Evolutionary conservation across 1,140 invertebrate species (phyloP), one percentile per base, ranked within the genome.

Genomic region (Eueides isabella): DNA sequence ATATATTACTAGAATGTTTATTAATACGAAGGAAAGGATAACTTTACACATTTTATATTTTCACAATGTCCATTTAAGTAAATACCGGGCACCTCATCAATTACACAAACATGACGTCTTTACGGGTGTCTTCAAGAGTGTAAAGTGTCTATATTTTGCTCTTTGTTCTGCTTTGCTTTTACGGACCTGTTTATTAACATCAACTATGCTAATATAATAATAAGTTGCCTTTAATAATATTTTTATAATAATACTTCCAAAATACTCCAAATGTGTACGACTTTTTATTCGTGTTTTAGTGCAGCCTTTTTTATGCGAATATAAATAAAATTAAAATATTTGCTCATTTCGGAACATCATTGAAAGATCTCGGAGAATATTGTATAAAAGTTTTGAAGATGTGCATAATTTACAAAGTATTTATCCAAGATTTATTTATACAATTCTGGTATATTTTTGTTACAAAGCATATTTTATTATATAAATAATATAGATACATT

Each of bases 41-140:
- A 72, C 65, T 61, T 76, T 71, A 55, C 71, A 72, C 81, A 80
- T 82, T 61, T 55, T 55, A 26, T 26, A 1, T 26, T 5, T 55
- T 6, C n/a, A 26, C 9, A 23, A 55, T 23, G 48, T 55, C 19
- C 19, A 23, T 55, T 55, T 55, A 55, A 1, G 0, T 55, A 26
- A 26, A 55, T 26, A 55, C 48, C 9, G 19, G 48, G 48, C 48
- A 55, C 48, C 67, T 41, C 69, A 67, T 75, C 29, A 75, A 71
- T 67, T 74, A 38, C 72, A 63, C 26, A 38, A 74, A 38, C 48
- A 71, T 69, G 35, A 78, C 79, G 79, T 78, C 73, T 76, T 66
- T 55, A 65, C 76, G 30, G 66, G 67, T 66, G 67, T 68, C 74
- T 65, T 55, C 48, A 26, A 12, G 9, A 62, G 19, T 30, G 62